phyloP scores from a whole-genome alignment of 2,888 invertebrate genomes.

The Bembecia ichneumoniformis region DNA sequence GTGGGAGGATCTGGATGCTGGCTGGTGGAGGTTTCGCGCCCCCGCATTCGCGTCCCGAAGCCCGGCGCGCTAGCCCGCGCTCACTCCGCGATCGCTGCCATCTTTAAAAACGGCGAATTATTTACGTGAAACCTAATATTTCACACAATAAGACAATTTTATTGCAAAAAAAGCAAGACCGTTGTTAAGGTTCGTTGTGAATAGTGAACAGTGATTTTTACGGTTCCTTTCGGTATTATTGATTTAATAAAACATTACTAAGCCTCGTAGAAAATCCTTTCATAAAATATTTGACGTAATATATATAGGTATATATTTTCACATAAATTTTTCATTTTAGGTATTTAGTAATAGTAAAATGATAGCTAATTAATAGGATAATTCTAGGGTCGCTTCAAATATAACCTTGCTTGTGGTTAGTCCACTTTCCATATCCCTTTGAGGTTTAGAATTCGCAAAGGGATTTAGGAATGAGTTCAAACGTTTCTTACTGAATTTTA shows the following conservation, averaged over 20 bases:
- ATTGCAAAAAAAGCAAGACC: slow-evolving; percentile 14
- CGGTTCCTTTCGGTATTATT: slow-evolving; percentile 23
- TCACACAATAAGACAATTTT: slow-evolving; percentile 34
- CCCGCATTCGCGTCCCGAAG: slow-evolving; percentile 51
- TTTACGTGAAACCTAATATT: slow-evolving; percentile 38
- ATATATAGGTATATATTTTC: too few species aligned
- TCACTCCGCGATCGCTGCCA: slow-evolving; percentile 20
- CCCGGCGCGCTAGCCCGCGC: slow-evolving; percentile 46
- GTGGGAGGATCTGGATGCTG: slow-evolving; percentile 24
- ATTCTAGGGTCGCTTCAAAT: too few species aligned
- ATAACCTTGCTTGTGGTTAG: too few species aligned
- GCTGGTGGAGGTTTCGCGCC: slow-evolving; percentile 46
- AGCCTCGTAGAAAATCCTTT: too few species aligned
- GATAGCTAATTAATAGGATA: too few species aligned
- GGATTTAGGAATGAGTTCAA: too few species aligned
- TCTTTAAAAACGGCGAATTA: slow-evolving; percentile 27
- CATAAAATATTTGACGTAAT: too few species aligned
- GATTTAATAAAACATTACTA: neutral
- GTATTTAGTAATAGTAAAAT: too few species aligned
- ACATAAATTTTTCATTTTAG: too few species aligned
- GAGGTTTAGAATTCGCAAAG: too few species aligned
- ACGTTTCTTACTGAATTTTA: too few species aligned
- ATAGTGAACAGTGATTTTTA: slow-evolving; percentile 54
- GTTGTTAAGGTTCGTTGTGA: slow-evolving; percentile 57
- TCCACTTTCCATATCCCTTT: neutral